Conservation (phyloP, 2,888 invertebrate genomes). For the Stratiomys singularior region DNA sequence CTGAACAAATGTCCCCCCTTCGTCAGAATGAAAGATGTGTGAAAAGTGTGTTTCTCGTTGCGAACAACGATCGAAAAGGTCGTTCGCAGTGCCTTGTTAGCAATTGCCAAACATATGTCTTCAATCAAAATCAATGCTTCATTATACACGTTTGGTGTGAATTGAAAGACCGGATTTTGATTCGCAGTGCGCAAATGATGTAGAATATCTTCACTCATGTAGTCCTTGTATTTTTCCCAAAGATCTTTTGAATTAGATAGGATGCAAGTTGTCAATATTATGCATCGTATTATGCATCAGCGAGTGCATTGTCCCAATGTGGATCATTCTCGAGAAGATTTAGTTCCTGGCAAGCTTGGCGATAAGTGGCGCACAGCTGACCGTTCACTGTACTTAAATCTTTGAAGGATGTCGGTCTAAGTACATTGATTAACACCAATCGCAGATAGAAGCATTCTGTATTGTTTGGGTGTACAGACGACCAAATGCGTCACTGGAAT, state of each 20-base stretch:
- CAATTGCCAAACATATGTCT: too few relatives aligned
- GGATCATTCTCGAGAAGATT: constrained; percentile 55
- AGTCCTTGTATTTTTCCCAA: too few relatives aligned
- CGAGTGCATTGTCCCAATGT: too few relatives aligned
- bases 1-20: constrained; percentile 43
- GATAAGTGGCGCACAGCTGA: constrained; percentile 57
- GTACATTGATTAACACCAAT: constrained; percentile 58
- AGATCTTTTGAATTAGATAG: constrained; percentile 49
- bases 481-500: too few relatives aligned
- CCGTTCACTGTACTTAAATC: constrained; percentile 63
- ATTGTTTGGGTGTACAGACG: too few relatives aligned
- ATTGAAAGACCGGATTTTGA: too few relatives aligned
- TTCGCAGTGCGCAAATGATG: too few relatives aligned
- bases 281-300: constrained; percentile 53
- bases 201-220: too few relatives aligned
- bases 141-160: too few relatives aligned
- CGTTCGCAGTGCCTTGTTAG: constrained; percentile 49
- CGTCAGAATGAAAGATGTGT: constrained; percentile 52
- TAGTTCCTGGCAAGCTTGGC: constrained; percentile 54
- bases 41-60: constrained; percentile 53
- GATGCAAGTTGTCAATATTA: constrained; percentile 52
- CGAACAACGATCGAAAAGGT: constrained; percentile 53
- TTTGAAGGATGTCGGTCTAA: constrained; percentile 59
- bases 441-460: too few relatives aligned
- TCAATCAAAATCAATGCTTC: too few relatives aligned